Base-by-base conservation (phyloP, 2,113 vertebrate genomes). In the Corydoras maculifer region DNA sequence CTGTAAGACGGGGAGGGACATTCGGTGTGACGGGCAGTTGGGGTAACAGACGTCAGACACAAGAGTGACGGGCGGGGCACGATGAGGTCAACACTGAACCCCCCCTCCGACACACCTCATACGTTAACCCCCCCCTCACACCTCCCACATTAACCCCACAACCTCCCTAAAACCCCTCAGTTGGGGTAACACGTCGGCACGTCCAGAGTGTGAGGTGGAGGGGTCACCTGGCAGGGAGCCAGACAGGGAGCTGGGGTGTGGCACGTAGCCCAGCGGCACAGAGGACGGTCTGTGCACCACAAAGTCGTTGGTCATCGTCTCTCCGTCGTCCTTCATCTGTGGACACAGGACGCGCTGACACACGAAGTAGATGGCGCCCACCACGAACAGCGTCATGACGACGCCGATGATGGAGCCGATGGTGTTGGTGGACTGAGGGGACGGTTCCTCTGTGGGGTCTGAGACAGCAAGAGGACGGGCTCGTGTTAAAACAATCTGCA, bases 261-360 rank as follows among this genome's bases (percentile, higher is more conserved):
- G 95, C 58, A 98, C 95, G 3, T 97, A 99, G 75, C 93, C 95
- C 69, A 99, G 90, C 0, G 94, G 95, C 7, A 98, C 93, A 0
- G 94, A 92, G 0, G 94, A 89, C 2, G 94, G 92, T 3, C 94
- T 94, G 0, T 94, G 94, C 7, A 97, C 94, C 67, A 97, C 94
- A 0, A 97, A 98, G 81, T 99, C 94, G 0, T 94, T 98, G 78
- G 94, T 88, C 87, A 96, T 95, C 3, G 95, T 94, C 80, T 98
- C 95, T 0, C 92, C 92, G 4, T 99, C 95, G 0, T 95, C 96
- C 79, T 97, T 97, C 94, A 97, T 95, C 82, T 95, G 94, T 0
- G 94, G 94, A 79, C 96, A 99, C 75, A 98, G 85, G 72, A 97
- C 93, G 2, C 94, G 92, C 88, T 98, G 96, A 77, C 97, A 99